Conservation (phyloP, 2,888 invertebrate genomes). For the Lathronympha strigana region DNA sequence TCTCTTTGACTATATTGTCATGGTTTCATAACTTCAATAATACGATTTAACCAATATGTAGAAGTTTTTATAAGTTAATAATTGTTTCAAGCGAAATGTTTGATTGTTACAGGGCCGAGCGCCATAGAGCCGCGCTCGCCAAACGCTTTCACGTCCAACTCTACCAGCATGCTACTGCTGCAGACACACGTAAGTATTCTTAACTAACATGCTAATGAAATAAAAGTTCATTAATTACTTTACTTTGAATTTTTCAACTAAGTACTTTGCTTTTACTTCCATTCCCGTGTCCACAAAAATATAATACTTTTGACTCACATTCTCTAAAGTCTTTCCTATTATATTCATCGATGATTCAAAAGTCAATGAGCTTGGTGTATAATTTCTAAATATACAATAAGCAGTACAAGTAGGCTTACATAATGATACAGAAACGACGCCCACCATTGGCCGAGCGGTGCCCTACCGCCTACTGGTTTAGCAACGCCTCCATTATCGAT, state of each 20-base stretch:
- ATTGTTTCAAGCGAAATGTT: slow-evolving; percentile 50
- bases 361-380: neutral
- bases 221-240: neutral
- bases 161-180: slow-evolving; percentile 96
- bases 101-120: slow-evolving; percentile 82
- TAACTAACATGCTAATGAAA: neutral
- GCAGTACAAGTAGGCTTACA: slow-evolving; percentile 18
- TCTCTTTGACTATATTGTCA: neutral
- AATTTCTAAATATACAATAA: slow-evolving; percentile 11
- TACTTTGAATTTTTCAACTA: neutral
- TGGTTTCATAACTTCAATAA: slow-evolving; percentile 1
- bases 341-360: neutral
- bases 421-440: slow-evolving; percentile 48
- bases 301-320: too few relatives aligned
- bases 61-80: neutral
- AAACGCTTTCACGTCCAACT: slow-evolving; percentile 83
- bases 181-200: slow-evolving; percentile 91
- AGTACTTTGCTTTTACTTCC: neutral
- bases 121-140: slow-evolving; percentile 83
- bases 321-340: neutral
- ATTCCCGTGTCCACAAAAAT: too few relatives aligned
- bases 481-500: slow-evolving; percentile 75
- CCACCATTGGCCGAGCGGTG: slow-evolving; percentile 66
- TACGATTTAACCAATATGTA: neutral
- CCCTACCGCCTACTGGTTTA: slow-evolving; percentile 69